Evolutionary conservation across 2,888 invertebrate species (phyloP).

Genomic region (Morinoia aosen): DNA sequence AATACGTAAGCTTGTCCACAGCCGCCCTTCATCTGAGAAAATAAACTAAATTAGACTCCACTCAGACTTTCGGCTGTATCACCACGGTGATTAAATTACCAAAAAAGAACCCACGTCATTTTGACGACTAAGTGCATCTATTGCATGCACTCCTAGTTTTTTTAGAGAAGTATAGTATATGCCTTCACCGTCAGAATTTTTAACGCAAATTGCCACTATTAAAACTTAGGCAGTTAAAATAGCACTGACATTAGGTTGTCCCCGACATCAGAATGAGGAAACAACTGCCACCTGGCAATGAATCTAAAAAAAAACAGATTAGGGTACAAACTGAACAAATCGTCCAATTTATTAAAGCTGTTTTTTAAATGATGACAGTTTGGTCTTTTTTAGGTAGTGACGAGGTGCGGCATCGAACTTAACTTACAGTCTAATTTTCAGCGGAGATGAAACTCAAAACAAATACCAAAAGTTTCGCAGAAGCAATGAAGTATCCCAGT

Average conservation of each 20-base stretch:
- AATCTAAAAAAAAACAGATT: too few species aligned
- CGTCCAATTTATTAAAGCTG: too few species aligned
- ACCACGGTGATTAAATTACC: not conserved
- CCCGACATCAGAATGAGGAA: too few species aligned
- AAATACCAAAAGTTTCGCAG: not conserved
- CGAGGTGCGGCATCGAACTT: not conserved
- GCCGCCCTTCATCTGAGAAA: too few species aligned
- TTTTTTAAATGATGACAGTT: too few species aligned
- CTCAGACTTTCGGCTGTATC: not conserved
- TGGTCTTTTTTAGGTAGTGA: too few species aligned
- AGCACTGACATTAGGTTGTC: too few species aligned
- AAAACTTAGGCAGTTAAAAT: too few species aligned
- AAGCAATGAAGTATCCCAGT: not conserved
- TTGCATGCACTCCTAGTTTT: not conserved
- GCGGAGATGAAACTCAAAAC: not conserved
- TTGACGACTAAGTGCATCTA: not conserved
- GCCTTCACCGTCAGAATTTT: not conserved
- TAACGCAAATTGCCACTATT: too few species aligned
- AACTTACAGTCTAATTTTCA: not conserved
- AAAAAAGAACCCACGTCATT: not conserved
- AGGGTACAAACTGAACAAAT: too few species aligned
- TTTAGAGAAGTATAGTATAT: not conserved
- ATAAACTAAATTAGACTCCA: not conserved
- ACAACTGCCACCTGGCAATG: too few species aligned
- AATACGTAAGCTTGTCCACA: too few species aligned